Conservation (phyloP, 1,140 invertebrate genomes). For the Drosophila ambigua region DNA sequence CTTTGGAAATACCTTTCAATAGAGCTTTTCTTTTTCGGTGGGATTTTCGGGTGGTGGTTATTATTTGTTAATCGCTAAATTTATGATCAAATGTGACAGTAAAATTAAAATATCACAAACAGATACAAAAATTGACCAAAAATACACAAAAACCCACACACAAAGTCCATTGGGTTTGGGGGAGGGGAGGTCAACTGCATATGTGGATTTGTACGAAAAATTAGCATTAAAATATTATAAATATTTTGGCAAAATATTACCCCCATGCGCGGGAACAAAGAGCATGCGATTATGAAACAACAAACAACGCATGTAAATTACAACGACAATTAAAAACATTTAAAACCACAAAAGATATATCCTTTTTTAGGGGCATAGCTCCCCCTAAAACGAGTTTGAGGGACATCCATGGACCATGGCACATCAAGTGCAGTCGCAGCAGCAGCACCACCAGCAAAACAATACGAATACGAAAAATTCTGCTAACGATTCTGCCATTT, state of each 20-base stretch:
- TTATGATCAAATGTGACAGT: conserved; percentile 79
- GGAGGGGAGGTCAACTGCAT: conserved; percentile 28
- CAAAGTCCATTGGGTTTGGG: background rate
- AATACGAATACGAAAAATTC: conserved; percentile 31
- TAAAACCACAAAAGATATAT: conserved; percentile 64
- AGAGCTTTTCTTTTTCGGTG: conserved; percentile 1
- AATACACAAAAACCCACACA: conserved; percentile 24
- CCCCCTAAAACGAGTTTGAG: conserved; percentile 43
- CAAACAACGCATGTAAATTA: conserved; percentile 23
- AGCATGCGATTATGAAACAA: conserved; percentile 58
- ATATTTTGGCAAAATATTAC: conserved; percentile 78
- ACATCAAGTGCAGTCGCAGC: conserved; percentile 70
- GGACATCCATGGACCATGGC: conserved; percentile 15
- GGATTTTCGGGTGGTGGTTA: background rate
- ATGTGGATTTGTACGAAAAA: conserved; percentile 66
- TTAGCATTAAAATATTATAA: conserved; percentile 82
- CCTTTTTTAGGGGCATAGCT: conserved; percentile 36
- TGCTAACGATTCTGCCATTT: conserved; percentile 73
- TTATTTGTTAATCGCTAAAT: conserved; percentile 78
- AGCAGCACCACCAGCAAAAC: conserved; percentile 24
- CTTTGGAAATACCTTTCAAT: conserved; percentile 19
- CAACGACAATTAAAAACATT: conserved; percentile 72
- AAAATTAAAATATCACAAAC: conserved; percentile 79
- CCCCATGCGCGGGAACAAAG: conserved; percentile 54
- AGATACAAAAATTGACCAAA: conserved; percentile 56